Conservation (phyloP, 1,140 invertebrate genomes). For the Bombyx mandarina region DNA sequence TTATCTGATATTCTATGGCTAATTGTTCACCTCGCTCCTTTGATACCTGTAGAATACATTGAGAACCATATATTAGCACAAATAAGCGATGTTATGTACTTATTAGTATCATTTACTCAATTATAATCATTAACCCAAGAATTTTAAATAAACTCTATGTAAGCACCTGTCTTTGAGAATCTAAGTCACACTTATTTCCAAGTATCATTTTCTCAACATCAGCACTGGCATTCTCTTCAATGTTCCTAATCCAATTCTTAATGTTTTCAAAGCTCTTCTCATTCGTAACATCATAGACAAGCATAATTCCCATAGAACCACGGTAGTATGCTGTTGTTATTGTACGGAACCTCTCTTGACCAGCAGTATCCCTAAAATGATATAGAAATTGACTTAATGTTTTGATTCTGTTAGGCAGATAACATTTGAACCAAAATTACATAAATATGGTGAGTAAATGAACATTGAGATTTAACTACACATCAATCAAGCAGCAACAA, state of each 20-base stretch:
- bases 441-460: no score
- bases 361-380: conserved; percentile 89
- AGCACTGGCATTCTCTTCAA: conserved; percentile 99
- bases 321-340: conserved; percentile 98
- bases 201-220: conserved; percentile 99
- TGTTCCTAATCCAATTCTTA: conserved; percentile 97
- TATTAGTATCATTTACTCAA: not conserved
- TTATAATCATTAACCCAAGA: not conserved
- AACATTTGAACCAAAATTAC: no score
- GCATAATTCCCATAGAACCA: conserved; percentile 98
- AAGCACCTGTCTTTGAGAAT: conserved; percentile 92
- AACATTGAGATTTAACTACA: no score
- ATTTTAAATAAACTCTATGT: not conserved
- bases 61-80: no score
- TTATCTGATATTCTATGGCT: conserved; percentile 96
- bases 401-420: no score
- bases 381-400: no score
- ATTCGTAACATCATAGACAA: conserved; percentile 98
- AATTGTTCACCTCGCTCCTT: conserved; percentile 79
- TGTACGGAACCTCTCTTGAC: conserved; percentile 96
- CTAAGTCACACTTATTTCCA: conserved; percentile 99
- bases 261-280: conserved; percentile 99
- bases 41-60: conserved; percentile 55
- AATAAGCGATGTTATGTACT: no score
- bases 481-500: no score